Conservation (phyloP, 2,888 invertebrate genomes). For the Microdon myrmicae region DNA sequence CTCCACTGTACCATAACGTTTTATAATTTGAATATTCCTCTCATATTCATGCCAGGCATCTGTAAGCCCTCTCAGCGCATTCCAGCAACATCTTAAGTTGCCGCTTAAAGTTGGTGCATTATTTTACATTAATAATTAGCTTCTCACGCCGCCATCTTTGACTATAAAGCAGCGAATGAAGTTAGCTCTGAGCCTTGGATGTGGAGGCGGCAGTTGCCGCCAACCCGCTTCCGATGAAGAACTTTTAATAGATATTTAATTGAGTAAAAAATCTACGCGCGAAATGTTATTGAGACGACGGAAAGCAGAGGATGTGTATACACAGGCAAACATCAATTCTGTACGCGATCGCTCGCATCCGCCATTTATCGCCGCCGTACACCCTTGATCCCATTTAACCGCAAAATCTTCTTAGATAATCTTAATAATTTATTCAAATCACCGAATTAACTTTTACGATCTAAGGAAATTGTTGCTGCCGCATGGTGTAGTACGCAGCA, state of each 20-base stretch:
- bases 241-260: constrained; percentile 21
- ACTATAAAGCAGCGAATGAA: too few species aligned
- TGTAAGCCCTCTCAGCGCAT: too few species aligned
- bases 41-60: too few species aligned
- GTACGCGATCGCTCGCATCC: neutral
- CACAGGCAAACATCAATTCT: constrained; percentile 14
- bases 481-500: constrained; percentile 19
- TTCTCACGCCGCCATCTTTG: constrained; percentile 1
- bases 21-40: too few species aligned
- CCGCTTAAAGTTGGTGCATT: constrained; percentile 26
- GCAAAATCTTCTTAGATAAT: constrained; percentile 38
- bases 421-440: constrained; percentile 50
- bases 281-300: constrained; percentile 7
- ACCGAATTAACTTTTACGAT: constrained; percentile 46
- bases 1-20: too few species aligned
- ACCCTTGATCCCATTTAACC: constrained; percentile 28
- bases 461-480: constrained; percentile 36
- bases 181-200: neutral
- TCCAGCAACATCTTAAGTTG: constrained; percentile 26
- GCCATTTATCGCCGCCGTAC: constrained; percentile 2
- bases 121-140: constrained; percentile 33
- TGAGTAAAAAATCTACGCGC: constrained; percentile 11
- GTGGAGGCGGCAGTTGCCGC: constrained; percentile 5
- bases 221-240: too few species aligned
- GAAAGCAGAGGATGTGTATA: constrained; percentile 17